phyloP scores from a whole-genome alignment of 2,888 invertebrate genomes.

The Diaphora mendica region DNA sequence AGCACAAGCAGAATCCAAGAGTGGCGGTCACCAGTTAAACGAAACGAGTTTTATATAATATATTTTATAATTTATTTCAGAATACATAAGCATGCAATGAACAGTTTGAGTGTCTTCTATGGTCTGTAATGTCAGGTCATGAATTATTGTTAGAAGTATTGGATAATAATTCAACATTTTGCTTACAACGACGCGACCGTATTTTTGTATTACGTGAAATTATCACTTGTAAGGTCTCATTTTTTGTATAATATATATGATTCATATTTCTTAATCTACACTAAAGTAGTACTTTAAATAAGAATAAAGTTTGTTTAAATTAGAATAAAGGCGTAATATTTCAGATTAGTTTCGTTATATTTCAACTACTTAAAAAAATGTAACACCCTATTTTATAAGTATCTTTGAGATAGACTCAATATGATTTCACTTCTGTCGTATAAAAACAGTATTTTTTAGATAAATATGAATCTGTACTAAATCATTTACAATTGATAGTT shows the following conservation, averaged over 20 bases:
- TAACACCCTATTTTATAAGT: not conserved
- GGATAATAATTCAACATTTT: not conserved
- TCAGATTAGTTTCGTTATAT: not conserved
- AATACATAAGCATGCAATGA: not conserved
- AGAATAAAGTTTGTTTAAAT: not conserved
- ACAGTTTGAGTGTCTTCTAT: not conserved
- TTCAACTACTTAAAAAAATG: not conserved
- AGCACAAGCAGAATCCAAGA: too few species aligned
- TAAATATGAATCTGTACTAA: too few species aligned
- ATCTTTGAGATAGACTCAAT: not conserved
- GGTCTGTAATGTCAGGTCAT: not conserved
- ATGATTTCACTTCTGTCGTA: not conserved
- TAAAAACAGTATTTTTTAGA: too few species aligned
- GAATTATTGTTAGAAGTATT: not conserved
- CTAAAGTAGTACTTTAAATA: not conserved
- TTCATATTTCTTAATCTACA: too few species aligned
- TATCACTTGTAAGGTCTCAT: not conserved
- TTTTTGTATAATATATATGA: not conserved
- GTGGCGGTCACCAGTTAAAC: too few species aligned
- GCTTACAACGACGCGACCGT: not conserved
- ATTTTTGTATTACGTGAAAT: not conserved
- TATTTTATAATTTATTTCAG: not conserved
- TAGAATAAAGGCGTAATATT: not conserved
- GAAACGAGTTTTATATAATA: too few species aligned
- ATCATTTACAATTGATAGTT: conserved; percentile 10